phyloP scores from a whole-genome alignment of 1,140 invertebrate genomes.

The Matsumurasca onukii region DNA sequence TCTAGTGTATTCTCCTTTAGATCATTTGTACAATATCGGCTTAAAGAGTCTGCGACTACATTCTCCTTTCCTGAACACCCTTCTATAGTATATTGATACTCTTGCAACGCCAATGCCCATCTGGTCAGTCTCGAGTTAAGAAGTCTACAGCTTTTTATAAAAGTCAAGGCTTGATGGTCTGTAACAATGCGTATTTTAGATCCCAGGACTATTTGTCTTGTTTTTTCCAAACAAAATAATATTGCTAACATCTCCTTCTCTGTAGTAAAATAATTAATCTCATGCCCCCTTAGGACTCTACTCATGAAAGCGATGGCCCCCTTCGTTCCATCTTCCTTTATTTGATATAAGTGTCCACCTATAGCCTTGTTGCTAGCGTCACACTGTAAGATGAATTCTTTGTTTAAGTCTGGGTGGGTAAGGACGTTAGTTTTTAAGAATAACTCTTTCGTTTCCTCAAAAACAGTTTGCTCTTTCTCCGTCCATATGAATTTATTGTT shows the following conservation, averaged over 20 bases:
- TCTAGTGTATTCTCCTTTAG: no score
- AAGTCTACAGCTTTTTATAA: neutral
- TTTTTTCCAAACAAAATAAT: neutral
- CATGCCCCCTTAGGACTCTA: neutral
- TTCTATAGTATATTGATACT: neutral
- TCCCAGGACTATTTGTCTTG: neutral
- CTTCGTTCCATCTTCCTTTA: neutral
- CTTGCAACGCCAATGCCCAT: neutral
- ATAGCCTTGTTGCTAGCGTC: no score
- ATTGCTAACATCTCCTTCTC: neutral
- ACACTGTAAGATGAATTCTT: no score
- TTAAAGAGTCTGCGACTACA: neutral
- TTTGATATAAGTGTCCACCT: neutral
- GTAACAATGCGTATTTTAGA: neutral
- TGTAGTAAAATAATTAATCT: neutral
- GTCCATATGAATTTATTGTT: neutral
- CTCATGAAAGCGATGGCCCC: neutral
- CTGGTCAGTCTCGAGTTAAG: neutral
- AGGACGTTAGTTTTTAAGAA: neutral
- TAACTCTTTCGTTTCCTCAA: slow-evolving; percentile 3
- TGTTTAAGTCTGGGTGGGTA: no score
- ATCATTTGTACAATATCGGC: neutral
- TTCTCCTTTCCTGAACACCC: neutral
- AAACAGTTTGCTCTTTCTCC: neutral
- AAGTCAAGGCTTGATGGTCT: neutral